A percentile compares a stretch with the other conserved stretches of the same genome.
phyloP scores from a whole-genome alignment of 1,140 invertebrate species.

The Lasaia peninsularis region DNA sequence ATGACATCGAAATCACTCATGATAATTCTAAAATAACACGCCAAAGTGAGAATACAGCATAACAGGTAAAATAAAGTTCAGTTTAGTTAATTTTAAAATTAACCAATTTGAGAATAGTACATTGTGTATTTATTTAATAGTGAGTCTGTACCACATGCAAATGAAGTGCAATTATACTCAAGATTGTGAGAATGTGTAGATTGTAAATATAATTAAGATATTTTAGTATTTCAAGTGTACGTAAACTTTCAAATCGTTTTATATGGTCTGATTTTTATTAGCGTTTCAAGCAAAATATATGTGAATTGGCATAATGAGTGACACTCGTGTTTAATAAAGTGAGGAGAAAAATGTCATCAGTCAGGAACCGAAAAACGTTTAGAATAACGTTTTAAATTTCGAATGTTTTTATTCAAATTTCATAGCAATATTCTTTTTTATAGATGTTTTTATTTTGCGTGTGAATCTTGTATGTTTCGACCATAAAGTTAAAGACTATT shows the following conservation, averaged over 20 bases:
- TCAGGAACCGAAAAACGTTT: no score
- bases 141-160: slow-evolving; percentile 49
- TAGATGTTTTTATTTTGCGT: no score
- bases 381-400: no score
- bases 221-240: slow-evolving; percentile 50
- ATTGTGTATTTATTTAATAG: slow-evolving; percentile 55
- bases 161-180: slow-evolving; percentile 76
- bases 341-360: no score
- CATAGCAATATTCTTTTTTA: no score
- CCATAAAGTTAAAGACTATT: no score
- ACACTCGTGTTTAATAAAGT: neutral
- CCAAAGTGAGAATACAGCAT: no score
- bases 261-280: slow-evolving; percentile 10
- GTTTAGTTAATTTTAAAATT: neutral
- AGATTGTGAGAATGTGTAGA: slow-evolving; percentile 59
- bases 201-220: slow-evolving; percentile 63
- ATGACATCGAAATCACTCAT: no score
- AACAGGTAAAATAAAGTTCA: no score
- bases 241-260: slow-evolving; percentile 15
- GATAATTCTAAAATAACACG: no score
- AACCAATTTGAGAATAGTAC: slow-evolving; percentile 3
- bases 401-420: no score
- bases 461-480: no score
- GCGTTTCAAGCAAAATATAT: neutral
- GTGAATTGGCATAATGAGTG: neutral